A percentile compares a stretch with the other conserved stretches of the same genome.
Evolutionary conservation across 2,888 invertebrate genomes (phyloP).

Genomic region (Epirrhoe alternata): DNA sequence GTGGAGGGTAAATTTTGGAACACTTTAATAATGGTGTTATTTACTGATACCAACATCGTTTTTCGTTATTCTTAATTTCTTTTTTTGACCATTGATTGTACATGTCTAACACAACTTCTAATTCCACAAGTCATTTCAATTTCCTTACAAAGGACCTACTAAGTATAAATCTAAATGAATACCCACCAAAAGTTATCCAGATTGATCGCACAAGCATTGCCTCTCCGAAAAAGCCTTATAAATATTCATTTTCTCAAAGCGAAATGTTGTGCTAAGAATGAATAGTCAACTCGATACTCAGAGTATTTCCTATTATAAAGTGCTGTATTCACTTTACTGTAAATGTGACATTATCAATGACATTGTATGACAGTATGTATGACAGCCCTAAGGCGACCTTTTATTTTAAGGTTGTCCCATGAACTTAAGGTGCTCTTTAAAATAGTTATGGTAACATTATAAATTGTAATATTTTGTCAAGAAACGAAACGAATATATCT

Average conservation of each 20-base stretch:
- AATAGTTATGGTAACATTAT: not conserved
- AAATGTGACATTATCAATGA: not conserved
- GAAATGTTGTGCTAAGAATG: not conserved
- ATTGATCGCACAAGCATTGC: constrained; percentile 2
- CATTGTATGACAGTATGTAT: not conserved
- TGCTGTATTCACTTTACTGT: not conserved
- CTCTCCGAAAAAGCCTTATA: constrained; percentile 5
- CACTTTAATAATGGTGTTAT: no score
- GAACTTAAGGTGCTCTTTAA: not conserved
- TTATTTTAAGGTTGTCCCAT: not conserved
- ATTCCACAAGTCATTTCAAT: no score
- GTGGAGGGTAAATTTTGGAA: no score
- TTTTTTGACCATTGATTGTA: no score
- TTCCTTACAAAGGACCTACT: not conserved
- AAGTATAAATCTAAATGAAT: not conserved
- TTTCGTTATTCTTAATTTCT: no score
- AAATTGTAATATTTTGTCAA: no score
- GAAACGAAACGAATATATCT: no score
- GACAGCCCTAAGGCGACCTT: not conserved
- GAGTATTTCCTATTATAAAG: not conserved
- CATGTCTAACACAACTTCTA: no score
- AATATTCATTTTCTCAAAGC: constrained; percentile 6
- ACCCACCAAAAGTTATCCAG: not conserved
- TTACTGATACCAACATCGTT: no score
- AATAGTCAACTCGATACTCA: not conserved